Evolutionary conservation across 2,113 vertebrate species (phyloP), one percentile per base, ranked within the genome.

Genomic region (Scartelaos histophorus): DNA sequence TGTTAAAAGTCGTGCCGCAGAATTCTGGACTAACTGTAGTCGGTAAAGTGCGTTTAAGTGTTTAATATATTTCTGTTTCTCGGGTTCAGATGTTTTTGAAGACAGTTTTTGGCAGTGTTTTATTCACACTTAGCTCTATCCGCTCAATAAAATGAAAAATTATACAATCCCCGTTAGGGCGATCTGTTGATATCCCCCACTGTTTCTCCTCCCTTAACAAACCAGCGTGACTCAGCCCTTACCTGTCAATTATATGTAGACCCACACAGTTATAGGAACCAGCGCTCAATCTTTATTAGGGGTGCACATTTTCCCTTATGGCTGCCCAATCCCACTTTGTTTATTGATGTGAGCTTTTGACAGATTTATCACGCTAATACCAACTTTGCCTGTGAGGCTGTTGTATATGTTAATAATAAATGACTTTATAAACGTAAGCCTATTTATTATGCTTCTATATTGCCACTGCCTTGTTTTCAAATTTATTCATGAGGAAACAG

Each of bases 321-420:
- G 74, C 76, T 43, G 64, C 68, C 67, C 34, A 29, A 43, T 74
- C 56, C 66, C 62, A 46, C 58, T 34, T 76, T 80, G 72, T 81
- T 74, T 78, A 78, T 82, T 79, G 74, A 76, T 69, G 57, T 70
- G 51, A 79, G 75, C 70, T 34, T 53, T 43, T 76, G 54, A 81
- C 88, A 82, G 87, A 87, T 89, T 80, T 80, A 68, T 75, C 85
- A 78, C 78, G 74, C 76, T 80, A 67, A 53, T 79, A 82, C 75
- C 72, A 61, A 73, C 53, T 76, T 70, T 78, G 53, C 35, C 70
- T 81, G 75, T 84, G 70, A 74, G 67, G 54, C 78, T 66, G 69
- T 66, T 45, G 47, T 17, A 17, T 69, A 69, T 51, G 81, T 87
- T 75, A 73, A 64, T 75, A 71, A 84, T 73, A 71, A 75, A 88